Base-by-base conservation (phyloP, 2,797 vertebrate species). In the Hirundo rustica region DNA sequence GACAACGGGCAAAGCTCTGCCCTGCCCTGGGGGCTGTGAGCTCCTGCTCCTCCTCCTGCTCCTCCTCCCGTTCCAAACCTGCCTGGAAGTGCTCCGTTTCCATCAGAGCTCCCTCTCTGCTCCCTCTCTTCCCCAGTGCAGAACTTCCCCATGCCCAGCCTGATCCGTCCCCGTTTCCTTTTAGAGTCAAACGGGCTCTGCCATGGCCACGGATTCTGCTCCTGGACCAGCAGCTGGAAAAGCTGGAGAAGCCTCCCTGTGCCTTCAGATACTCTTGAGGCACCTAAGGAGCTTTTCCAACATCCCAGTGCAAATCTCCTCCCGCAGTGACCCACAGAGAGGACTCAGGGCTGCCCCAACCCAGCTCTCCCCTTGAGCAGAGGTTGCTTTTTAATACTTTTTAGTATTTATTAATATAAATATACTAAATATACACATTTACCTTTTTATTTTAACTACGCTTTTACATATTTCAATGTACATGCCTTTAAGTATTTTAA, bases 101-200 rank as follows among this genome's bases (percentile, higher is more conserved):
- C 50, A 10, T 10, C 47, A 17, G 7, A 51, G 73, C 36, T 50
- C 30, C 34, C 36, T 16, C 48, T 21, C 54, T 45, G 54, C 64
- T n/a, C 11, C 40, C 40, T 4, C 36, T 38, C 54, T 11, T 23
- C 23, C 65, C 53, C 7, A 0, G 2, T 0, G 13, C 32, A 17
- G 16, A n/a, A 10, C 23, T n/a, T 61, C 1, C 38, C 79, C 13
- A 0, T 64, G 30, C 30, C 61, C 30, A 9, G 50, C 44, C 50
- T 6, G 36, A 34, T 44, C 53, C 60, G 21, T 34, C 79, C 7
- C 25, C 16, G 16, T 10, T 32, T 50, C 9, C 5, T 34, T n/a
- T 10, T 7, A 5, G 42, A 12, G 8, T 7, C 73, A 32, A 32
- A 14, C 50, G 12, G 22, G 15, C 38, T 22, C 13, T 36, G 3